Evolutionary conservation across 2,888 invertebrate genomes (phyloP), one percentile per base, ranked within the genome.

Genomic region (Operophtera brumata): DNA sequence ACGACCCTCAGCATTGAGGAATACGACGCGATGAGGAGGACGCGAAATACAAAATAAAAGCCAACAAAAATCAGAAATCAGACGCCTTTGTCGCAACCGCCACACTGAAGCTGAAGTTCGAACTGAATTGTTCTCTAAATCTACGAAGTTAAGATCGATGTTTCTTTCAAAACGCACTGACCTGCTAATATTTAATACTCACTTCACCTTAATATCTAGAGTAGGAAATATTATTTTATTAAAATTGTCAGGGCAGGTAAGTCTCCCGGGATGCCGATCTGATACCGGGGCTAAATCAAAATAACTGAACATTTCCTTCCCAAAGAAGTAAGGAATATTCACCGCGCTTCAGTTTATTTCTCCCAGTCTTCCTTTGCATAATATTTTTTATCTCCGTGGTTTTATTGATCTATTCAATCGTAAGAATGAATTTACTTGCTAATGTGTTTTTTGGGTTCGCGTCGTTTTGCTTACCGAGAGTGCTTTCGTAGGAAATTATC

Each of bases 371-470:
- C 47, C 53, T 61, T 62, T 63, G 66, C 65, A 62, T 67, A 65
- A 58, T 62, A 61, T 64, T 65, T 60, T 59, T 62, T 60, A 54
- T 58, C 47, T 36, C 41, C 43, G 39, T 42, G 47, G 13, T 69
- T 76, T 74, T 78, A 82, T 83, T 81, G 82, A 83, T 82, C 77
- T 76, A 76, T 79, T 79, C 80, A 79, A 77, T 82, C 74, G 80
- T 72, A 73, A 73, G 58, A 61, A 61, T 57, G 75, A 77, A 76
- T 75, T 74, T 65, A 67, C 67, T 71, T 70, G 53, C 47, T 59
- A 72, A 77, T 78, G 73, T 76, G 69, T 77, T 75, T 80, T 75
- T 74, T 56, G 62, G 57, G 60, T 59, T 54, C 47, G 54, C 39
- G 35, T 34, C 39, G 49, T 54, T 55, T 55, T 54, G 58, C 57